Percentiles rank a stretch among this genome's conserved stretches.
Evolutionary conservation across 2,113 vertebrate genomes (phyloP).

Genomic region (Orthonyx spaldingii): DNA sequence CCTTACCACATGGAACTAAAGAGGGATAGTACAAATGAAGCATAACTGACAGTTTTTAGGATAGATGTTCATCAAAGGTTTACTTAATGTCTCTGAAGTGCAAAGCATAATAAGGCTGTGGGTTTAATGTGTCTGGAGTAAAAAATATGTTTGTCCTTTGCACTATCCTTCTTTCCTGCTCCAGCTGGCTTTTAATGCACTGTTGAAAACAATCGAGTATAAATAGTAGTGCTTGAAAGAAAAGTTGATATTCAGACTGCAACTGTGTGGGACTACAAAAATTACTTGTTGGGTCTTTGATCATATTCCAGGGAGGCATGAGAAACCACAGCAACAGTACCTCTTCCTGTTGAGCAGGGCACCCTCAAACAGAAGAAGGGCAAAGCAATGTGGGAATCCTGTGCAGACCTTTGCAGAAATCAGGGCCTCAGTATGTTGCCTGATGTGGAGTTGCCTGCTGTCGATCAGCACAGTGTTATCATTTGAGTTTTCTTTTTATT

Average conservation of each 20-base stretch:
- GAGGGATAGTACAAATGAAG: background rate
- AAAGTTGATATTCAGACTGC: background rate
- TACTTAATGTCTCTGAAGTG: constrained; percentile 3
- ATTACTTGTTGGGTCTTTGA: background rate
- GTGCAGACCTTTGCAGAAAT: background rate
- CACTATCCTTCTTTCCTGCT: background rate
- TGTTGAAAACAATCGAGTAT: background rate
- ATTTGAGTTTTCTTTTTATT: background rate
- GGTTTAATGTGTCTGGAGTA: background rate
- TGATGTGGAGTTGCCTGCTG: background rate
- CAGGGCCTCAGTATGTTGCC: background rate
- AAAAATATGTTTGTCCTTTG: background rate
- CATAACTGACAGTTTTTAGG: background rate
- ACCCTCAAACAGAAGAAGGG: background rate
- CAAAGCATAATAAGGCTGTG: background rate
- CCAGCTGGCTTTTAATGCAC: background rate
- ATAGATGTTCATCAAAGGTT: constrained; percentile 7
- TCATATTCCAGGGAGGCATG: background rate
- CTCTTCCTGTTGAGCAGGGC: background rate
- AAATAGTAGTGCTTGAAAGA: constrained; percentile 6
- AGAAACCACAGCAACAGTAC: background rate
- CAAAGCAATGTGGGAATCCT: background rate
- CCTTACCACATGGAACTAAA: background rate
- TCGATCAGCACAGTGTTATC: background rate
- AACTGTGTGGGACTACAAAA: background rate